Evolutionary conservation across 1,140 invertebrate species (phyloP), one percentile per base, ranked within the genome.

Genomic region (Yoshiicerus persimilis): DNA sequence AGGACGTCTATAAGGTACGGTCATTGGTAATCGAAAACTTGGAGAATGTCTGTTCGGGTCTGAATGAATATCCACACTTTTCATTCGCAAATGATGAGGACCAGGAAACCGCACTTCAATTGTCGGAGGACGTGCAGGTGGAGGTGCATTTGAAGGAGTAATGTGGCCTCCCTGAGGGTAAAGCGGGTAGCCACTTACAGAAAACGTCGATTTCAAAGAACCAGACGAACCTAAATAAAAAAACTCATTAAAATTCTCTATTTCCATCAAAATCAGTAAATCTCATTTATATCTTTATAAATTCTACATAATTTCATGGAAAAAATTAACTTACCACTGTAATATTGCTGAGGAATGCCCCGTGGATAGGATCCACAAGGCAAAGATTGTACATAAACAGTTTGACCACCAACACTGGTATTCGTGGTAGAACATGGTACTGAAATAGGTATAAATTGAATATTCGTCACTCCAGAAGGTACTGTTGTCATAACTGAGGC

Each of bases 381-480:
- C 32, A 80, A n/a, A 30, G 75, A 80, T 80, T 80, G 30, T 38
- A 80, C 75, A 80, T 80, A 80, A 80, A 80, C 75, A 13, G 75
- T 80, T 34, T 80, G 75, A 36, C 75, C 75, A 36, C 75, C 75
- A 27, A 70, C 66, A 38, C 34, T 80, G 75, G 32, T 80, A 80
- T 38, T 36, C 32, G 34, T 38, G 30, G 75, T 36, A 38, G 75
- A 34, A 10, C 75, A 80, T 38, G 75, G 38, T 80, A 80, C 75
- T 80, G 75, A 36, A 80, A 80, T 80, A 34, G 64, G 86, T 66
- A 39, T 64, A 56, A 86, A 34, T 86, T 66, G 87, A 83, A 66
- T 36, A 38, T 47, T 34, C 32, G 41, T 34, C 32, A 41, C 38
- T 66, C 41, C 75, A 38, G 75, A 47, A 83, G 25, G 32, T 87